Evolutionary conservation across 2,113 vertebrate genomes (phyloP), one percentile per base, ranked within the genome.

Genomic region (Chloropsis cyanopogon): DNA sequence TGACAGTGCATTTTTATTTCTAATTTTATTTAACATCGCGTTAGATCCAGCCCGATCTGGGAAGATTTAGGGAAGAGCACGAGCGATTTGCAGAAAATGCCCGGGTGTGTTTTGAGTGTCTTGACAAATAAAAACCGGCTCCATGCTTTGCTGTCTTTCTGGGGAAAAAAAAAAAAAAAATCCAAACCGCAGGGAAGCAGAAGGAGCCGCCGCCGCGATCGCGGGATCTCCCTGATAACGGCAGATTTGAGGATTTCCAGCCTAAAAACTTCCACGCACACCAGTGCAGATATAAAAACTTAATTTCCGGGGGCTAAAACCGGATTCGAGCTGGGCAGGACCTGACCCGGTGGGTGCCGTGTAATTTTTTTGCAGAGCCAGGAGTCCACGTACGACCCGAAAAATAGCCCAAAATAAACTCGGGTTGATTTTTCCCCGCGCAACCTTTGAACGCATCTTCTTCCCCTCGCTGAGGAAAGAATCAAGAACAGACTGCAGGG

Each of bases 1-100:
- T 88, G 87, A 91, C 52, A 16, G 26, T 18, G 86, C 68, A 52
- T 54, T 84, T 88, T 69, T 82, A 63, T 76, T 90, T 70, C 64
- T 64, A 44, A 39, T 82, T 79, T 80, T 59, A 72, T 79, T 60
- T 47, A 56, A 50, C 37, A 12, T 35, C 14, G 23, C 44, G 5
- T 77, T 73, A 26, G 47, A 75, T 16, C 16, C 52, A 29, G 69
- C 39, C 50, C 16, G 73, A 56, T 44, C 35, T 46, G 21, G 21
- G 61, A 50, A 53, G 59, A 52, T 53, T 89, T 69, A 28, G 21
- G 59, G 33, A 46, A 84, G 46, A 42, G 80, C 39, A 35, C 22
- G 23, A 81, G 49, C 8, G 66, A 64, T 65, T 75, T 33, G 57
- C 19, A 25, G 75, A 7, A 52, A 75, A 53, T 12, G 16, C 63